Base-by-base conservation (phyloP, 2,888 invertebrate species). In the Noctua pronuba region DNA sequence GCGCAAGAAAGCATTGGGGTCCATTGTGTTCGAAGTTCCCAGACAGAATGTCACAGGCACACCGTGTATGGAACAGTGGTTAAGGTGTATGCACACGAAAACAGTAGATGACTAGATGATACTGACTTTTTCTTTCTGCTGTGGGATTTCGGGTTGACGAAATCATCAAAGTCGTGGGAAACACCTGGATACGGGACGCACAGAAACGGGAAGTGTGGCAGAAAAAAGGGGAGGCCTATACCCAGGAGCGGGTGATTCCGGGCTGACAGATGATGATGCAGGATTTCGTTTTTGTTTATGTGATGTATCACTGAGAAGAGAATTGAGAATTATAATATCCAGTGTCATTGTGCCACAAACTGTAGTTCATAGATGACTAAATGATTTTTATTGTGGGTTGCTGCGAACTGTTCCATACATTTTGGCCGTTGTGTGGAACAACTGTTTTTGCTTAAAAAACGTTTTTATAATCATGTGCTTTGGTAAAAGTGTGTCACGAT, bases 21-120 rank as follows among this genome's bases (percentile, higher is more conserved):
- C 28, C 80, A 67, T 84, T 79, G 80, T 71, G 52, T 67, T 79
- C 71, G 67, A 68, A 80, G 77, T 83, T 83, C 52, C 35, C 49
- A 77, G 66, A 84, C 49, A 49, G 46, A 58, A 62, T 81, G 67
- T 67, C 71, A 71, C 60, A 66, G 60, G 64, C 75, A 79, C 55
- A 35, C 62, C 31, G n/a, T 55, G 31, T 24, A 49, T 79, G 6
- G 41, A 38, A 74, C 11, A 24, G 60, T 46, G 7, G 21, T 38
- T 74, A 64, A 38, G 21, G 16, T 18, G 24, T 35, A n/a, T 41
- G 6, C 21, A 55, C 21, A 74, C 41, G 16, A 18, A n/a, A 35
- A 21, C 69, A 28, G 5, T 28, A 10, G 18, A n/a, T 18, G 8
- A 18, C 58, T 60, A 16, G 7, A 41, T 38, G 38, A 38, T 60